Evolutionary conservation across 2,113 vertebrate genomes (phyloP).

Genomic region (Oncorhynchus masou): DNA sequence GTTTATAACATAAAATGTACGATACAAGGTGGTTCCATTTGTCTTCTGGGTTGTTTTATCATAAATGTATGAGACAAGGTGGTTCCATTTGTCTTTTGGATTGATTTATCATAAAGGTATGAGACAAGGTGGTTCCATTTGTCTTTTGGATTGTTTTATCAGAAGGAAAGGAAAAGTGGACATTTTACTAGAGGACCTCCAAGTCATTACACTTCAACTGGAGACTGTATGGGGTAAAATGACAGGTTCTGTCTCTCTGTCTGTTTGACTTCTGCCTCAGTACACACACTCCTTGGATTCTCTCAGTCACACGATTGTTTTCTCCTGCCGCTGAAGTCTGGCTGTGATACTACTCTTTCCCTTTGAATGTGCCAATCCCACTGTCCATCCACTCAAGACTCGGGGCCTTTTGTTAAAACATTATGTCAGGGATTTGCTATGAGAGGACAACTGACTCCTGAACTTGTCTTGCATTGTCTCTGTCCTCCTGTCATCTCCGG

Average conservation of each 20-base stretch:
- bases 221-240: too few species aligned
- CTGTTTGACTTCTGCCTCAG: not conserved
- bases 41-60: too few species aligned
- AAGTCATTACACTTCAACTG: too few species aligned
- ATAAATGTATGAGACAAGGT: too few species aligned
- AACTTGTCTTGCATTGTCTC: slow-evolving; percentile 11
- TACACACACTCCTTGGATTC: slow-evolving; percentile 3
- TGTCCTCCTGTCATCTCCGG: not conserved
- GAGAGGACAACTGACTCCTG: slow-evolving; percentile 32
- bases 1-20: too few species aligned
- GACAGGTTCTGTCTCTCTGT: not conserved
- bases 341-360: slow-evolving; percentile 46
- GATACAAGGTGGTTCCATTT: too few species aligned
- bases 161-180: too few species aligned
- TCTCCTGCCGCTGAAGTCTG: slow-evolving; percentile 38
- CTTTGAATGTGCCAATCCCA: slow-evolving; percentile 43
- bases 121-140: too few species aligned
- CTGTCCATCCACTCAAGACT: slow-evolving; percentile 43
- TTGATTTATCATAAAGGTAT: too few species aligned
- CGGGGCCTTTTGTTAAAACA: slow-evolving; percentile 56
- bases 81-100: too few species aligned
- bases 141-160: too few species aligned
- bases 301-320: slow-evolving; percentile 15
- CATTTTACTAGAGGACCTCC: too few species aligned
- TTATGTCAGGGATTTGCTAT: slow-evolving; percentile 46